These are phyloP conservation scores for Parotocinclus haroldoi DNA, from an alignment of 2,797 vertebrate genomes.

Conservation along the genomic window DNA sequence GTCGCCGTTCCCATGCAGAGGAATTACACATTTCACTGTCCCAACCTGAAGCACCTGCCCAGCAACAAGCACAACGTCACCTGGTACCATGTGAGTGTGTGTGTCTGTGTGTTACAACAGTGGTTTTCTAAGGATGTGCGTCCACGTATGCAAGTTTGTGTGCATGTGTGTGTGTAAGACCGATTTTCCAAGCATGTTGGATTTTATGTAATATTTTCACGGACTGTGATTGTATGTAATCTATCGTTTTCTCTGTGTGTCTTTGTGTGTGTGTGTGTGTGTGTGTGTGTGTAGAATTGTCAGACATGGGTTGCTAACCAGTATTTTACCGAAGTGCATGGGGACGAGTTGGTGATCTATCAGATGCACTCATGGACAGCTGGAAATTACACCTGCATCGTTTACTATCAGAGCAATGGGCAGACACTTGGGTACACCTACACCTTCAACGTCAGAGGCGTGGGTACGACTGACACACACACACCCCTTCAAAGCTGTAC, in stretches of 20 bases:
- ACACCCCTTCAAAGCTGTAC: no score
- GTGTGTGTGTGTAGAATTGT: constrained; percentile 12
- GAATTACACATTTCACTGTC: constrained; percentile 69
- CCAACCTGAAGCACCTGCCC: constrained; percentile 68
- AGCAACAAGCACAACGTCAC: constrained; percentile 59
- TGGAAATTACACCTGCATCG: constrained; percentile 79
- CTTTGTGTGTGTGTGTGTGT: constrained; percentile 12
- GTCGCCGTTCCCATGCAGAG: constrained; percentile 35
- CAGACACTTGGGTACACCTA: constrained; percentile 74
- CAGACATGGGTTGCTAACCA: rapidly evolving
- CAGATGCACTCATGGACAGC: constrained; percentile 47
- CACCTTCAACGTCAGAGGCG: constrained; percentile 72
- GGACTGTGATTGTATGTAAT: no score
- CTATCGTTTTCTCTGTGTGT: no score
- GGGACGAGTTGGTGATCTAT: constrained; percentile 62
- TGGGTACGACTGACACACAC: constrained; percentile 77
- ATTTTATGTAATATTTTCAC: no score
- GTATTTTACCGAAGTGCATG: neutral
- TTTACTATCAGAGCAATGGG: constrained; percentile 70
- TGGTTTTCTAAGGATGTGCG: no score
- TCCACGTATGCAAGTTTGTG: no score
- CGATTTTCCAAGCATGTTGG: no score
- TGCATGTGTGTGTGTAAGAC: neutral
- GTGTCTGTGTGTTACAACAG: neutral
- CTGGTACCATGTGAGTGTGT: constrained; percentile 76